Percentiles rank a stretch among this genome's conserved stretches.
These are phyloP conservation scores for Haliclona indistincta DNA, from an alignment of 37 sponge, comb jelly and placozoan genomes.

Conservation along the genomic window DNA sequence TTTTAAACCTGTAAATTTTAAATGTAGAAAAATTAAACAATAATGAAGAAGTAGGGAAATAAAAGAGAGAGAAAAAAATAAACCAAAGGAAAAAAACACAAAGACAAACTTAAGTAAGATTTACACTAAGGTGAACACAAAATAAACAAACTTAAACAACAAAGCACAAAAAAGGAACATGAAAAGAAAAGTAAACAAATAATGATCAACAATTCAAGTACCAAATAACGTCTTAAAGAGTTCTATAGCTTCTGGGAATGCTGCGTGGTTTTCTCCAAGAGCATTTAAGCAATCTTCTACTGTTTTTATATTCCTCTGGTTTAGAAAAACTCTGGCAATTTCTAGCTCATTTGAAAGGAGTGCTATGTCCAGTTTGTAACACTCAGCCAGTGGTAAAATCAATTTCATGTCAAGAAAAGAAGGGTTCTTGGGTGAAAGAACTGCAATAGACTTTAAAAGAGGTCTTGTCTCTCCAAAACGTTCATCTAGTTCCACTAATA, in stretches of 20 bases:
- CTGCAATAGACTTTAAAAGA: slow-evolving; percentile 17
- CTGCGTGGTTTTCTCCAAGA: slow-evolving; percentile 22
- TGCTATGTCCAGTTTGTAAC: slow-evolving; percentile 14
- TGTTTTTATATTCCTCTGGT: slow-evolving; percentile 18
- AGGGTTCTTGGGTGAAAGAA: slow-evolving; percentile 17
- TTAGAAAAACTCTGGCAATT: slow-evolving; percentile 7
- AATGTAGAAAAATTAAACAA: too few relatives aligned
- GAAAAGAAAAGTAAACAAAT: too few relatives aligned
- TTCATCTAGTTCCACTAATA: slow-evolving; percentile 18
- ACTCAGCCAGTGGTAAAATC: slow-evolving; percentile 20
- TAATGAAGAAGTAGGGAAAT: too few relatives aligned
- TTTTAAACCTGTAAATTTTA: too few relatives aligned
- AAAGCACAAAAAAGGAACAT: too few relatives aligned
- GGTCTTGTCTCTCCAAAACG: slow-evolving; percentile 31
- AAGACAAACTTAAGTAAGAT: too few relatives aligned
- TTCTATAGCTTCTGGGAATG: slow-evolving; percentile 20
- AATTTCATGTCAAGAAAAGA: slow-evolving; percentile 24
- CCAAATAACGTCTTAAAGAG: slow-evolving; percentile 23
- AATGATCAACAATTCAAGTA: too few relatives aligned
- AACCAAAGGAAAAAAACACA: too few relatives aligned
- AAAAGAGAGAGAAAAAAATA: too few relatives aligned
- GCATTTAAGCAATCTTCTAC: slow-evolving; percentile 1
- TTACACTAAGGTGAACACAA: too few relatives aligned
- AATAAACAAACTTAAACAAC: too few relatives aligned
- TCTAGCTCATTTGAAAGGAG: slow-evolving; percentile 20